Conservation (phyloP, 2,797 vertebrate genomes). For the Sebastes minor region DNA sequence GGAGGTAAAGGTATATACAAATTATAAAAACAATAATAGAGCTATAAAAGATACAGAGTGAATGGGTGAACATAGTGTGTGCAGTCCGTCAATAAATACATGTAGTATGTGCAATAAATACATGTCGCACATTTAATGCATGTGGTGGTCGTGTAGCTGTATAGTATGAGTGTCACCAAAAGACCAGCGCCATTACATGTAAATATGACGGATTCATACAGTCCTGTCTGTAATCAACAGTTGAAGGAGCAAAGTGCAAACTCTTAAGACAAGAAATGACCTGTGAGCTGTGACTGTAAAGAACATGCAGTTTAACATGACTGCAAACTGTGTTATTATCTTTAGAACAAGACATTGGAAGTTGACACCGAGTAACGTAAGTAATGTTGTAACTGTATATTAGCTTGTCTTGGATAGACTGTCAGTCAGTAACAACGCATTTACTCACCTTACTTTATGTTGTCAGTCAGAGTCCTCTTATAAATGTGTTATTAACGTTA, state of each 20-base stretch:
- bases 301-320: background rate
- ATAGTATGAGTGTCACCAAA: background rate
- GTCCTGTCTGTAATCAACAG: background rate
- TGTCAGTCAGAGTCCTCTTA: background rate
- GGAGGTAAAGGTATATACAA: too few relatives aligned
- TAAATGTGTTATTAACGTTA: background rate
- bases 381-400: background rate
- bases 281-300: background rate
- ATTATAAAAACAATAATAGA: too few relatives aligned
- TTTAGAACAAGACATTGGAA: background rate
- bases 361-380: background rate
- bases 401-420: background rate
- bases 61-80: too few relatives aligned
- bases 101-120: too few relatives aligned
- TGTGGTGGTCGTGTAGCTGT: background rate
- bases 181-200: background rate
- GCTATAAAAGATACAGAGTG: too few relatives aligned
- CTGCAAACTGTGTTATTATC: background rate
- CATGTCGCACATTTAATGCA: background rate
- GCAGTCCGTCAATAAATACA: too few relatives aligned
- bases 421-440: background rate
- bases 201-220: background rate
- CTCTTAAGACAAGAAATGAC: too few relatives aligned
- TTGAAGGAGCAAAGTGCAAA: background rate
- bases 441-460: constrained; percentile 42